These are phyloP conservation scores for Aphis gossypii DNA, from an alignment of 1,140 invertebrate genomes.

Conservation along the genomic window DNA sequence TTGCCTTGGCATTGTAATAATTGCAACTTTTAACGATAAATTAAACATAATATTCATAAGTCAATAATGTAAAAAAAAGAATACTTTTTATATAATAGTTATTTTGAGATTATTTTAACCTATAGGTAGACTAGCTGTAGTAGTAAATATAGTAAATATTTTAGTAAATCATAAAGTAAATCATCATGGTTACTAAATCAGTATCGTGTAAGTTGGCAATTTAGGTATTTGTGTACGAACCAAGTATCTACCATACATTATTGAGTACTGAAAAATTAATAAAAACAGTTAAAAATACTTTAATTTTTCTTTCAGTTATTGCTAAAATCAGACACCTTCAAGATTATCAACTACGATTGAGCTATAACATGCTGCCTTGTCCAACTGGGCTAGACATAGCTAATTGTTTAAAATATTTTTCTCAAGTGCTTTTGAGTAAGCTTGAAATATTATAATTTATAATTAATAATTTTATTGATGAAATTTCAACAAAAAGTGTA, in stretches of 20 bases:
- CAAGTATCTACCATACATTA: neutral
- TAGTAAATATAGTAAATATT: slow-evolving; percentile 4
- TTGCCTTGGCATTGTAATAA: neutral
- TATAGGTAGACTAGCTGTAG: neutral
- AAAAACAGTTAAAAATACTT: neutral
- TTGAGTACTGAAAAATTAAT: neutral
- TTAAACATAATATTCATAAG: neutral
- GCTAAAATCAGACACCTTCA: slow-evolving; percentile 96
- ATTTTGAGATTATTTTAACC: neutral
- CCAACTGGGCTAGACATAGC: slow-evolving; percentile 95
- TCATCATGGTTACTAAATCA: slow-evolving; percentile 56
- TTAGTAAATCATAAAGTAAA: slow-evolving; percentile 13
- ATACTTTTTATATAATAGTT: neutral
- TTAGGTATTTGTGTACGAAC: neutral
- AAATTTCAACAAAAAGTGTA: neutral
- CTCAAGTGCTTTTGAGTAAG: slow-evolving; percentile 94
- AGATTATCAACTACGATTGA: slow-evolving; percentile 91
- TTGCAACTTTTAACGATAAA: neutral
- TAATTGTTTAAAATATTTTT: slow-evolving; percentile 97
- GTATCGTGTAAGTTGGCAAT: slow-evolving; percentile 44
- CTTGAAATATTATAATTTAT: slow-evolving; percentile 60
- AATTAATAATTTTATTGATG: neutral
- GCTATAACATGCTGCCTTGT: slow-evolving; percentile 88
- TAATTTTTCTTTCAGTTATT: slow-evolving; percentile 77
- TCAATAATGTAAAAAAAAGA: neutral